phyloP scores from a whole-genome alignment of 2,113 vertebrate genomes.

The Caloenas nicobarica region DNA sequence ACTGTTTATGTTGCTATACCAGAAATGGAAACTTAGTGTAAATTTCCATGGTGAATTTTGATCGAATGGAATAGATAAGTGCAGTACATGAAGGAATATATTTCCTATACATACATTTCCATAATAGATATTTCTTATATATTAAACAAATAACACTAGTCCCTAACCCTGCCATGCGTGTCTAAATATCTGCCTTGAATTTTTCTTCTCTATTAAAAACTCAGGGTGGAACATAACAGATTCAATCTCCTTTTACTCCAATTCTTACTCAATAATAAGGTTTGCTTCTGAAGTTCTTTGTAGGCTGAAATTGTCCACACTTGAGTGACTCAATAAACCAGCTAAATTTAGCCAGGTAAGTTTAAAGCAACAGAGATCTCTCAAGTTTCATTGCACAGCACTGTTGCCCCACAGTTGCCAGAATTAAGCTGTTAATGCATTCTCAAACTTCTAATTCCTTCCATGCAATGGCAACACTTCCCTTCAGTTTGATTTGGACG shows the following conservation, averaged over 20 bases:
- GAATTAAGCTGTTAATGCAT: constrained; percentile 12
- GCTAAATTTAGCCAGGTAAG: neutral
- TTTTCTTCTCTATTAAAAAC: neutral
- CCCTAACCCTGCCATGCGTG: neutral
- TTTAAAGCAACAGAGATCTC: neutral
- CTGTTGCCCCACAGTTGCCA: neutral
- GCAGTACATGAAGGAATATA: neutral
- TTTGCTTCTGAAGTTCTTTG: constrained; percentile 5
- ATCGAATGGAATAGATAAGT: constrained; percentile 28
- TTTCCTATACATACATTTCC: neutral
- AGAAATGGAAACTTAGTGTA: constrained; percentile 39
- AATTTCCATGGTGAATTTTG: constrained; percentile 18
- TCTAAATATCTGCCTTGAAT: neutral
- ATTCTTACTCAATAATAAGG: neutral
- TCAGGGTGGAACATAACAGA: neutral
- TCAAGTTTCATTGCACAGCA: neutral
- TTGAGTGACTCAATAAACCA: constrained; percentile 29
- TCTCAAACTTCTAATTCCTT: neutral
- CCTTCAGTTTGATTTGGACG: neutral
- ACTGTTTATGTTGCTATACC: neutral
- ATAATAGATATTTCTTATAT: neutral
- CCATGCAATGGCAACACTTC: constrained; percentile 2
- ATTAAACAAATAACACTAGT: neutral
- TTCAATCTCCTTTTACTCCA: neutral
- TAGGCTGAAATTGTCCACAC: constrained; percentile 13